A percentile compares a stretch with the other conserved stretches of the same genome.
phyloP scores from a whole-genome alignment of 2,888 invertebrate genomes.

The Drosophila neotestacea region DNA sequence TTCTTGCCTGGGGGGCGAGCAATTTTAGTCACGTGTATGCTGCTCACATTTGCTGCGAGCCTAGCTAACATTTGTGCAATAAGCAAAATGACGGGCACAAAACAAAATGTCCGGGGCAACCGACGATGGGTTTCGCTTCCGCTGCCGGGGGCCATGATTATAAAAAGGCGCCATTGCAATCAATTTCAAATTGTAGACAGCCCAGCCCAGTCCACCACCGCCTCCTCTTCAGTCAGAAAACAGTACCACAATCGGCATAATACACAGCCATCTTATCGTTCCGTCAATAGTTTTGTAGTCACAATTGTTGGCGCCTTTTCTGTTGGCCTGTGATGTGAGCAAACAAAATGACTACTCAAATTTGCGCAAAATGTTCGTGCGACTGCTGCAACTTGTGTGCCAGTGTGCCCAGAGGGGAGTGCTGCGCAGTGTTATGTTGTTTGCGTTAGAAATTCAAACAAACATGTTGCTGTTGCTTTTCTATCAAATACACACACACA shows the following conservation, averaged over 20 bases:
- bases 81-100: slow-evolving; percentile 85
- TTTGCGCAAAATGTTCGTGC: slow-evolving; percentile 77
- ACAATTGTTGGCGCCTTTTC: slow-evolving; percentile 58
- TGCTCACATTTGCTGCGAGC: slow-evolving; percentile 67
- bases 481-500: slow-evolving; percentile 22
- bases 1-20: slow-evolving; percentile 18
- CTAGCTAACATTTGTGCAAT: slow-evolving; percentile 81
- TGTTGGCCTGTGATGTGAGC: slow-evolving; percentile 84
- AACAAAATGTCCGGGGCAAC: slow-evolving; percentile 81
- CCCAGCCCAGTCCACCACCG: not conserved
- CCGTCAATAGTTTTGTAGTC: slow-evolving; percentile 26
- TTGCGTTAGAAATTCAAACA: slow-evolving; percentile 76
- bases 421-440: slow-evolving; percentile 38
- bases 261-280: slow-evolving; percentile 50
- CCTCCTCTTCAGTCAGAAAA: slow-evolving; percentile 3
- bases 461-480: slow-evolving; percentile 61
- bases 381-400: slow-evolving; percentile 59
- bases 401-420: slow-evolving; percentile 13
- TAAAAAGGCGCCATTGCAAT: slow-evolving; percentile 57
- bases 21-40: slow-evolving; percentile 26
- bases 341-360: slow-evolving; percentile 84
- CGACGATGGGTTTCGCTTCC: slow-evolving; percentile 62
- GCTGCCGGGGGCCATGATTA: slow-evolving; percentile 70
- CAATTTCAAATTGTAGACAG: slow-evolving; percentile 48
- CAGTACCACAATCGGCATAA: not conserved